Base-by-base conservation (phyloP, 2,888 invertebrate species). In the Pachydiplax longipennis region DNA sequence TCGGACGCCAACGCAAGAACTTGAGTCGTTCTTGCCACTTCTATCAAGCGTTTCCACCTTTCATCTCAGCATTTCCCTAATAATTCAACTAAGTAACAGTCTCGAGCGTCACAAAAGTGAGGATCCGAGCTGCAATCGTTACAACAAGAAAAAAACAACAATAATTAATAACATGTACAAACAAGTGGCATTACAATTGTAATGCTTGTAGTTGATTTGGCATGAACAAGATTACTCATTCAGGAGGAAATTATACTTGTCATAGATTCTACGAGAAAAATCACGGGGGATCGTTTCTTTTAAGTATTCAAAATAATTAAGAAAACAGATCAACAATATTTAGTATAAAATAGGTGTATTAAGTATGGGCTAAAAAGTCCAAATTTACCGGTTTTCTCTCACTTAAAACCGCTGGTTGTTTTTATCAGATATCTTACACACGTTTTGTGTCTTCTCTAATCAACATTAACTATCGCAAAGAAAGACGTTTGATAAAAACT, bases 101-200 rank as follows among this genome's bases (percentile, higher is more conserved):
- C 87, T 87, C 87, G 87, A 22, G 22, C 87, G 35, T 87, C 87
- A 87, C 87, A 87, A 61, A 87, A 87, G 87, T 87, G 87, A 61
- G n/a, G 87, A 18, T n/a, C 61, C 87, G 87, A 87, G 37, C 87
- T 87, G 61, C 61, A 37, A 37, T 61, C 58, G 35, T 61, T 87
- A 61, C 58, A 58, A 87, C 58, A 58, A 87, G 61, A 61, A 87
- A 87, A 87, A 87, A 87, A 87, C 61, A 87, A 87, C 87, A 87
- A 87, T 87, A 87, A 87, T 87, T 58, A 87, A 87, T 87, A 87
- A 87, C 87, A 87, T 87, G 87, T 87, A 87, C 61, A 87, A 87
- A 87, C 87, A 87, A 87, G 87, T 87, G 87, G 61, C 87, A 87
- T 87, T 87, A 87, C 87, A 87, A 87, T 87, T 87, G 87, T 87